Percentiles rank a stretch among this genome's conserved stretches.
These are phyloP conservation scores for Ceratoteleas bidentatus DNA, from an alignment of 1,140 invertebrate species.

Conservation along the genomic window DNA sequence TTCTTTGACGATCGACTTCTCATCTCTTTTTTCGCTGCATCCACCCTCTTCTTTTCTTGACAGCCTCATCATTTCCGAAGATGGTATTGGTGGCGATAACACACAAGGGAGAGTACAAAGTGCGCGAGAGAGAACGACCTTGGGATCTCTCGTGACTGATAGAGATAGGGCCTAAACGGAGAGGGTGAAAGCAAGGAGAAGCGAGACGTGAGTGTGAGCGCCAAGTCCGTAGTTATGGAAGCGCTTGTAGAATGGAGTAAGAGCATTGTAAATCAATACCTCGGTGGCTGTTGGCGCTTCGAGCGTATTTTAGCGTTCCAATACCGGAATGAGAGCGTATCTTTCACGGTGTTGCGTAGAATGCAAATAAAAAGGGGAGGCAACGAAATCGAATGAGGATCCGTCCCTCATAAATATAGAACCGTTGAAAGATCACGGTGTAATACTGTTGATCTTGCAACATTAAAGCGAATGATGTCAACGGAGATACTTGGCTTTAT, in stretches of 20 bases:
- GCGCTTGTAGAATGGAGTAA: conserved; percentile 74
- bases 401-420: conserved; percentile 29
- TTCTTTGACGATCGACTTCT: conserved; percentile 45
- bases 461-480: conserved; percentile 28
- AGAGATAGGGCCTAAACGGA: conserved; percentile 21
- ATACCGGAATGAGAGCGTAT: conserved; percentile 67
- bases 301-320: conserved; percentile 71
- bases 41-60: conserved; percentile 63
- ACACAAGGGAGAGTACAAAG: conserved; percentile 52
- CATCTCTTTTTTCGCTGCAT: conserved; percentile 28
- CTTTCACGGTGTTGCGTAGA: conserved; percentile 59
- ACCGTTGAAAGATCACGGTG: conserved; percentile 21
- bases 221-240: conserved; percentile 74
- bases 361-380: conserved; percentile 59
- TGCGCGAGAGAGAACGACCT: conserved; percentile 29
- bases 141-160: conserved; percentile 9
- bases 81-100: conserved; percentile 54
- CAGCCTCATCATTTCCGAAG: conserved; percentile 59
- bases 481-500: conserved; percentile 9
- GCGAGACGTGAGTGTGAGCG: conserved; percentile 47
- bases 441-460: conserved; percentile 19
- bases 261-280: conserved; percentile 79
- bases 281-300: conserved; percentile 73
- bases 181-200: conserved; percentile 4
- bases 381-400: conserved; percentile 43